phyloP scores from a whole-genome alignment of 1,140 invertebrate species.

The Leptestheria dahalacensis region DNA sequence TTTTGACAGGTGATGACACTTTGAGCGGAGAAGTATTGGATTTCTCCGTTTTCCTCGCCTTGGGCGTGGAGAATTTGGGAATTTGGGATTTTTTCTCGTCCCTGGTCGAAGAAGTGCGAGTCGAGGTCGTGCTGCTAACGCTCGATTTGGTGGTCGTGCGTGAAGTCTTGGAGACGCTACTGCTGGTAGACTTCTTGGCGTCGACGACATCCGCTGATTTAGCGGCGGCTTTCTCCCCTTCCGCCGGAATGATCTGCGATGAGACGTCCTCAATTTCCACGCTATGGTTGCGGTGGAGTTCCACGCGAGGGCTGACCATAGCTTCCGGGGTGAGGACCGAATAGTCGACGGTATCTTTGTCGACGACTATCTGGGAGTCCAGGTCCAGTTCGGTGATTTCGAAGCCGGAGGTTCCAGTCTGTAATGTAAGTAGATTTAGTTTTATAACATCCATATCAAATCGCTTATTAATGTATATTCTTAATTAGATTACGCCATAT shows the following conservation, averaged over 20 bases:
- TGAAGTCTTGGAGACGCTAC: background rate
- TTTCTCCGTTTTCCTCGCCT: background rate
- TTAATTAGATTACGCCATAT: too few species aligned
- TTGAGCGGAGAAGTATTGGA: background rate
- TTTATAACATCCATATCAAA: too few species aligned
- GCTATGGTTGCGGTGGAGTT: background rate
- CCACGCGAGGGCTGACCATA: background rate
- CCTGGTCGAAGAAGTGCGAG: background rate
- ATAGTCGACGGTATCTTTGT: background rate
- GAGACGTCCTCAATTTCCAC: constrained; percentile 6
- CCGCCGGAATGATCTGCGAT: background rate
- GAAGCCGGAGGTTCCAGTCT: background rate
- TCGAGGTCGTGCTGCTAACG: background rate
- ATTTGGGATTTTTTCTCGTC: background rate
- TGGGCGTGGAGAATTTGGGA: background rate
- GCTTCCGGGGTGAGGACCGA: constrained; percentile 4
- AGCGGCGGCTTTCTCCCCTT: background rate
- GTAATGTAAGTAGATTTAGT: background rate
- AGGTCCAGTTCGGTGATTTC: constrained; percentile 1
- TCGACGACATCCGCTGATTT: background rate
- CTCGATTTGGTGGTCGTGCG: background rate
- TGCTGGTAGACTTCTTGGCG: background rate
- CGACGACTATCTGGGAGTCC: background rate
- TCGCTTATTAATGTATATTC: too few species aligned
- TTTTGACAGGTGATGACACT: background rate